Base-by-base conservation (phyloP, 1,140 invertebrate genomes). In the Octopus bimaculoides region DNA sequence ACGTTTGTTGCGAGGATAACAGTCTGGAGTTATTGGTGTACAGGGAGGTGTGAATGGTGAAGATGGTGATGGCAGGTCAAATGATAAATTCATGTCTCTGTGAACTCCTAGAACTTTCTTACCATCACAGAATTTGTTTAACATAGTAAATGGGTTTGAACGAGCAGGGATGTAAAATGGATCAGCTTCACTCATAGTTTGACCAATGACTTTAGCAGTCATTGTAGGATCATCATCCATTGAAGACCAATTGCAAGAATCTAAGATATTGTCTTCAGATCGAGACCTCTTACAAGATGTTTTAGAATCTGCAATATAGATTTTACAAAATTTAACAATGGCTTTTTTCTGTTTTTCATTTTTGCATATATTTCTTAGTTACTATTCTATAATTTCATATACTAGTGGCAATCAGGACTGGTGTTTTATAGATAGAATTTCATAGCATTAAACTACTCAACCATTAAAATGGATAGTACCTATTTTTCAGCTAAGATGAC, bases 161-260 rank as follows among this genome's bases (percentile, higher is more conserved):
- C 83, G 83, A 7, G 86, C 81, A 53, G 89, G 89, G 9, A 83
- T 81, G 81, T 90, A 90, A 75, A 88, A 88, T 54, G 85, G 87
- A 81, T 90, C 89, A 78, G 87, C 86, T 77, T 85, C 84, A 79
- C 87, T 89, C 88, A 90, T 90, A 2, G 84, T 87, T 79, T 89
- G 85, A 1, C 88, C 89, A 71, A 90, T 83, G 14, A 86, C 80
- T 61, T 84, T 83, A 14, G 87, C 86, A 20, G 89, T 88, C 26
- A 85, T 82, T 5, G 77, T 82, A 61, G 77, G 82, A 55, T 78
- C 71, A 75, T 75, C 77, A 14, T 83, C 56, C 41, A 79, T 69
- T 17, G 80, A 79, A 55, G 82, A 80, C 74, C 80, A 82, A 61
- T 83, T 84, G 80, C 82, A 84, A 56, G 80, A 77, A 78, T 87